Percentiles rank a stretch among this genome's conserved stretches.
These are phyloP conservation scores for Coremacera marginata DNA, from an alignment of 2,888 invertebrate species.

Conservation along the genomic window DNA sequence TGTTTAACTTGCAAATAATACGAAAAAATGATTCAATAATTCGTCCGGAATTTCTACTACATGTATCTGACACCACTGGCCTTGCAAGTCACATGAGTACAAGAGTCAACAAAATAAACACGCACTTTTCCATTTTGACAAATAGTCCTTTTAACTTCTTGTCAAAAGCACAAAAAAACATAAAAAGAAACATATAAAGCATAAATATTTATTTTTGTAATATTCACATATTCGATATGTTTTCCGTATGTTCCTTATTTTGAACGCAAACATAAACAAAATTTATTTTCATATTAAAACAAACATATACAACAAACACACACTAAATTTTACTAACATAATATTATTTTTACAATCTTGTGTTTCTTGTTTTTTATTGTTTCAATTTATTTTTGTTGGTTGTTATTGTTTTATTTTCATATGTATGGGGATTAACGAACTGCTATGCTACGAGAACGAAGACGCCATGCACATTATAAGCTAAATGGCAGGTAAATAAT, in stretches of 20 bases:
- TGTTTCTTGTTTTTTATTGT: slow-evolving; percentile 43
- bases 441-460: slow-evolving; percentile 86
- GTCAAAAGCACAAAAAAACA: not conserved
- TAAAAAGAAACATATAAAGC: not conserved
- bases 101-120: slow-evolving; percentile 54
- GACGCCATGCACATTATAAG: slow-evolving; percentile 89
- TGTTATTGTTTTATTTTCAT: slow-evolving; percentile 68
- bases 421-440: slow-evolving; percentile 69
- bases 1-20: not conserved
- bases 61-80: not conserved
- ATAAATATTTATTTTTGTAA: not conserved
- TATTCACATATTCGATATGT: not conserved
- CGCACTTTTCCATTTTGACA: slow-evolving; percentile 30
- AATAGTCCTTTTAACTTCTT: not conserved
- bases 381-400: slow-evolving; percentile 54
- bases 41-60: not conserved
- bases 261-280: slow-evolving; percentile 33
- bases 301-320: slow-evolving; percentile 24
- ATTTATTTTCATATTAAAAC: slow-evolving; percentile 27
- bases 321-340: slow-evolving; percentile 39
- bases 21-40: not conserved
- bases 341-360: slow-evolving; percentile 44
- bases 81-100: not conserved
- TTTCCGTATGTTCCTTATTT: not conserved
- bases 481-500: slow-evolving; percentile 84